A percentile compares a stretch with the other conserved stretches of the same genome.
These are phyloP conservation scores for Pelobates cultripes DNA, from an alignment of 2,797 vertebrate genomes.

Conservation along the genomic window DNA sequence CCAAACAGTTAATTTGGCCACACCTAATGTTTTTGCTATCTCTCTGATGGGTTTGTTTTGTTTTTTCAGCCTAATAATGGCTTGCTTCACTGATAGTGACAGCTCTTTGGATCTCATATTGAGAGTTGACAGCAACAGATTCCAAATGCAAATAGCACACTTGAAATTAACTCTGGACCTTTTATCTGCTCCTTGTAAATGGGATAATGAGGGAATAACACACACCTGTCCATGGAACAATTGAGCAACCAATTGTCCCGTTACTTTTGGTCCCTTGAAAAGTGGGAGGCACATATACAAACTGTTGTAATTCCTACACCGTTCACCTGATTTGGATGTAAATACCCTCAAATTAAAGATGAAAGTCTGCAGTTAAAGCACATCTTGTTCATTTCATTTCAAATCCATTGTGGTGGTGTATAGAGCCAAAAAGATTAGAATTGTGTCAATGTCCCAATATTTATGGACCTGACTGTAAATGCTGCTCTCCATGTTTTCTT, in stretches of 20 bases:
- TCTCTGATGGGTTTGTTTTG: constrained; percentile 18
- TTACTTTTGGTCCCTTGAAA: neutral
- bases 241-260: neutral
- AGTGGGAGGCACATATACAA: neutral
- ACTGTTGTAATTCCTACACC: neutral
- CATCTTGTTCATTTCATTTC: neutral
- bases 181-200: neutral
- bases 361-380: neutral
- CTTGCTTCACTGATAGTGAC: constrained; percentile 13
- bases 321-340: neutral
- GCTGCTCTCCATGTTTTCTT: too few relatives aligned
- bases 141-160: neutral
- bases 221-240: neutral
- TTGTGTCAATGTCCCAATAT: too few relatives aligned
- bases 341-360: neutral
- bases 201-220: neutral
- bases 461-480: too few relatives aligned
- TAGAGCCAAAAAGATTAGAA: neutral
- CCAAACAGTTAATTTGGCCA: constrained; percentile 7
- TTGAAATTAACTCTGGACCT: constrained; percentile 4
- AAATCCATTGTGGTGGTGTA: neutral
- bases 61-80: constrained; percentile 11
- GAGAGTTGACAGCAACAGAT: neutral
- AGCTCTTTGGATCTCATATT: neutral
- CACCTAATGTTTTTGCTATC: constrained; percentile 10